Evolutionary conservation across 2,797 vertebrate genomes (phyloP).

Genomic region (Balearica regulorum): DNA sequence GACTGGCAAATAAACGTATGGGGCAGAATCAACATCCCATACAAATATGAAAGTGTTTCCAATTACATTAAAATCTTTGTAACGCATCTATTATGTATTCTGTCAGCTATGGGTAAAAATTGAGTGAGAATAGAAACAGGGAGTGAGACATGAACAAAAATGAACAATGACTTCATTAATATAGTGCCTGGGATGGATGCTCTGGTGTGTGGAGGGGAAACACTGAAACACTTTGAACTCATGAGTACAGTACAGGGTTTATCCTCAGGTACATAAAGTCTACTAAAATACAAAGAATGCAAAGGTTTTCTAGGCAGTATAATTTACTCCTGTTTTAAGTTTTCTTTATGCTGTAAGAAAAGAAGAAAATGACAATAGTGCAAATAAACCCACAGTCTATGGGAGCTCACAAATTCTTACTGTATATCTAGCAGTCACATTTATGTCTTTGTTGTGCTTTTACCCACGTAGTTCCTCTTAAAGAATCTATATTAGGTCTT

Average conservation of each 20-base stretch:
- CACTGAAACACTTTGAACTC: neutral
- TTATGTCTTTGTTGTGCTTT: neutral
- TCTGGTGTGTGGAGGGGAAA: neutral
- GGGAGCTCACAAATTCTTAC: neutral
- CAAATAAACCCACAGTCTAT: neutral
- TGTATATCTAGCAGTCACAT: too few relatives aligned
- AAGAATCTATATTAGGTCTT: neutral
- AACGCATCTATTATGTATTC: accelerated
- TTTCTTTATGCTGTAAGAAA: neutral
- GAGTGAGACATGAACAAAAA: neutral
- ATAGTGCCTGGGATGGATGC: neutral
- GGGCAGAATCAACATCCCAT: neutral
- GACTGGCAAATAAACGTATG: neutral
- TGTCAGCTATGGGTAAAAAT: neutral
- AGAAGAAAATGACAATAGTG: neutral
- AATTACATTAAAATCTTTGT: neutral
- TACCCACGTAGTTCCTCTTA: neutral
- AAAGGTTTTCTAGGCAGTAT: neutral
- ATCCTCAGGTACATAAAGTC: neutral
- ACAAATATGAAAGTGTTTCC: neutral
- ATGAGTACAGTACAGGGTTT: neutral
- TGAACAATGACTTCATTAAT: neutral
- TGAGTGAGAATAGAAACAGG: neutral
- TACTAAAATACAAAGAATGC: neutral
- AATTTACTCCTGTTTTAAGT: neutral